These are phyloP conservation scores for Orestias chungarensis DNA, from an alignment of 2,797 vertebrate species.

Conservation along the genomic window DNA sequence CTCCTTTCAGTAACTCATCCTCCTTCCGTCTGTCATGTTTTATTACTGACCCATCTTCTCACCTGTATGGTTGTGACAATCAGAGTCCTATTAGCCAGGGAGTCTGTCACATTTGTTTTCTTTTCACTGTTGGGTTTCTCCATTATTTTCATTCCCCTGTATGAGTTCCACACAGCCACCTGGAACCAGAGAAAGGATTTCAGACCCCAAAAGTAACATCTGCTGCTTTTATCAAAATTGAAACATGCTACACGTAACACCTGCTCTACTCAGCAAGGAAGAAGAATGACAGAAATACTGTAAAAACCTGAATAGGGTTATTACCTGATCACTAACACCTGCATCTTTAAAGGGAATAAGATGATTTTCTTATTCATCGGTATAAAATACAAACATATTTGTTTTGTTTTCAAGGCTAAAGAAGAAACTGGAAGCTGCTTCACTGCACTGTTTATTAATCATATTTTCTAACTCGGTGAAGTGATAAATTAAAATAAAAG, in stretches of 20 bases:
- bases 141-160: constrained; percentile 92
- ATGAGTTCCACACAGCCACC: constrained; percentile 97
- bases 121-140: constrained; percentile 82
- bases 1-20: not conserved
- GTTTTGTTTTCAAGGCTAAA: constrained; percentile 30
- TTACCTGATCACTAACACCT: constrained; percentile 5
- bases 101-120: constrained; percentile 90
- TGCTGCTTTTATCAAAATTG: constrained; percentile 18
- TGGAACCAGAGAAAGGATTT: constrained; percentile 65
- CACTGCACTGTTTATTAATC: constrained; percentile 36
- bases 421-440: constrained; percentile 23
- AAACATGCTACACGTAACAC: constrained; percentile 8
- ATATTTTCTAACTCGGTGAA: constrained; percentile 56
- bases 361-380: constrained; percentile 19
- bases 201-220: constrained; percentile 23
- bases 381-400: constrained; percentile 10
- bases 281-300: not conserved
- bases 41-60: constrained; percentile 53
- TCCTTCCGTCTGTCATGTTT: constrained; percentile 22
- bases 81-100: constrained; percentile 93
- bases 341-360: constrained; percentile 12
- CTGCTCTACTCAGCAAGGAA: not conserved
- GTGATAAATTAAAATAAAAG: constrained; percentile 57
- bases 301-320: not conserved
- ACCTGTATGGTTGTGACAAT: constrained; percentile 98